These are phyloP conservation scores for Unio delphinus DNA, from an alignment of 2,888 invertebrate genomes.

Conservation along the genomic window DNA sequence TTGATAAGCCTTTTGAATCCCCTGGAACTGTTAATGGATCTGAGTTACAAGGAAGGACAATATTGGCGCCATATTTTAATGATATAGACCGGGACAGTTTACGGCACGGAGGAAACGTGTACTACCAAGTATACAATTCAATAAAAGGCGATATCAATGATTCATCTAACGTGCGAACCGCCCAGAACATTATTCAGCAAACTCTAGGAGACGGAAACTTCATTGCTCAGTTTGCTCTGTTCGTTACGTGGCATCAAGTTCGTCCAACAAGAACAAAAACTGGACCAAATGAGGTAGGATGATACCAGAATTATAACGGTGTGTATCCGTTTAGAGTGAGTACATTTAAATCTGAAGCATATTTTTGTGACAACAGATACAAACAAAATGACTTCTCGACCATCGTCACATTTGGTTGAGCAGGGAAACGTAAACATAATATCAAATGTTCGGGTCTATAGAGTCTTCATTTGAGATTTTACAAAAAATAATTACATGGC, in stretches of 20 bases:
- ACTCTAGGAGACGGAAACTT: neutral
- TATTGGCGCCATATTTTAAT: constrained; percentile 7
- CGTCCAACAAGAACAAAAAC: constrained; percentile 1
- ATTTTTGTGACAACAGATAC: too few species aligned
- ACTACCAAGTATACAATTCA: neutral
- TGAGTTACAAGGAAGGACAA: neutral
- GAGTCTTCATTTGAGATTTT: too few species aligned
- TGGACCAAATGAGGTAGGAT: neutral
- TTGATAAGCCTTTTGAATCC: neutral
- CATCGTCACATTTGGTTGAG: too few species aligned
- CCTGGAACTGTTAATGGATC: neutral
- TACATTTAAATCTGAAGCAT: too few species aligned
- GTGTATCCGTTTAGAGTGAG: too few species aligned
- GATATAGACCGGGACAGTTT: neutral
- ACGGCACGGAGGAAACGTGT: neutral
- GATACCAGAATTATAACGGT: too few species aligned
- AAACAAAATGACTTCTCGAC: neutral
- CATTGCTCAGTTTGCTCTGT: constrained; percentile 4
- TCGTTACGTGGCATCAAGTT: constrained; percentile 6
- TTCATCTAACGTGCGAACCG: neutral
- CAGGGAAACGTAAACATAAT: too few species aligned
- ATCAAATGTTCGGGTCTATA: too few species aligned
- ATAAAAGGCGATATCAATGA: too few species aligned
- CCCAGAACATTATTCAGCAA: neutral
- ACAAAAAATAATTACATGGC: too few species aligned